Base-by-base conservation (phyloP, 2,888 invertebrate species). In the Altica lythri region DNA sequence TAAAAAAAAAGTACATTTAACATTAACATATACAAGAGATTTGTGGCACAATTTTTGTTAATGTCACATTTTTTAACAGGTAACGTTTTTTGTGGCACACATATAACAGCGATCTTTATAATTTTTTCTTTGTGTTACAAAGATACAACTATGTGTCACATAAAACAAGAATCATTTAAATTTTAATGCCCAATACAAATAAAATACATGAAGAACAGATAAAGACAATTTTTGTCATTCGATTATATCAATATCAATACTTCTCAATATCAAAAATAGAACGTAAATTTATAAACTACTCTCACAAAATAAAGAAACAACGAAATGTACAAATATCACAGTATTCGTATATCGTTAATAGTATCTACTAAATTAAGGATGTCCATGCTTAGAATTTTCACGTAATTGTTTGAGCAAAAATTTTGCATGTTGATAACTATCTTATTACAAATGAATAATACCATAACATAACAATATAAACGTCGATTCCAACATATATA, bases 301-400 rank as follows among this genome's bases (percentile, higher is more conserved):
- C 62, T 65, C 62, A 60, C 61, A 65, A 63, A 66, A 64, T 62
- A 65, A 59, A 67, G 64, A 67, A 67, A 64, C 60, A 69, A 71
- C 68, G 65, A 66, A 68, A 69, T 68, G 67, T 70, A 68, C 68
- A 72, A 72, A 73, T 74, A 74, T 74, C 74, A 74, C 74, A 74
- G 74, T 71, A 70, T 70, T 66, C 68, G 64, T 64, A 66, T 65
- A 61, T 67, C 66, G 62, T 66, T 57, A 56, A 55, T 60, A 58
- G 60, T 59, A 59, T 42, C 29, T n/a, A n/a, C n/a, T n/a, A n/a
- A n/a, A 40, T 22, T 22, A 19, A 22, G 22, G n/a, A 40, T 22
- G 10, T 17, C 40, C 29, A 3, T 10, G 29, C 10, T 29, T 9
- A 25, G 25, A 2, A 34, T 12, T 34, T 40, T 40, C 34, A 32